Base-by-base conservation (phyloP, 2,888 invertebrate species). In the Ommatoiulus sabulosus region DNA sequence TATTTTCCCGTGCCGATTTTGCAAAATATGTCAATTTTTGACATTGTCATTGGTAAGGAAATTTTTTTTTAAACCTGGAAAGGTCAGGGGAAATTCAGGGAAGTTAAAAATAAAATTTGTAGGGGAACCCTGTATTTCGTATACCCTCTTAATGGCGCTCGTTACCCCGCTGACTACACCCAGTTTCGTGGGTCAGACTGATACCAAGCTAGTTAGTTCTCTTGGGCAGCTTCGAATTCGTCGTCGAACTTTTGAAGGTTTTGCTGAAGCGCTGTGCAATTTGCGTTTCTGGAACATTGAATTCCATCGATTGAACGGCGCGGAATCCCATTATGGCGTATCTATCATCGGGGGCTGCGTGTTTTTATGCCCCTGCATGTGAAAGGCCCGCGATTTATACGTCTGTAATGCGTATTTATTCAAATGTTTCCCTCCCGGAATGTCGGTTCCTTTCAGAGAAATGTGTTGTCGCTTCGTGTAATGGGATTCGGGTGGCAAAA, bases 361-460 rank as follows among this genome's bases (percentile, higher is more conserved):
- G 35, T 72, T 72, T 80, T 80, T 80, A 80, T 80, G 80, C 5
- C 35, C 35, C 35, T 80, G 80, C 80, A 80, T 43, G 35, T 80
- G 80, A 80, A 80, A 80, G 80, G 80, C 80, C 80, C 1, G 35
- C 80, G 35, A 80, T 80, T 80, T 80, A 80, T 80, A 35, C 80
- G 35, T 43, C 3, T 80, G 80, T 35, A 80, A 43, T 4, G 80
- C 80, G 72, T 80, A 43, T 80, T 80, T 80, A 80, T 80, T 80
- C 80, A 80, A 43, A 80, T 80, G 80, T 80, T 80, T 80, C 80
- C 35, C 80, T 15, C 24, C 80, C 12, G 35, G 15, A 80, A 80
- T 80, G 80, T 80, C 35, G 35, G 80, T 15, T 80, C 80, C 35
- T 80, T 72, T 72, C 24, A 72, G 72, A 24, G 72, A 24, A 72